Evolutionary conservation across 2,113 vertebrate species (phyloP).

Genomic region (Donacobius atricapilla): DNA sequence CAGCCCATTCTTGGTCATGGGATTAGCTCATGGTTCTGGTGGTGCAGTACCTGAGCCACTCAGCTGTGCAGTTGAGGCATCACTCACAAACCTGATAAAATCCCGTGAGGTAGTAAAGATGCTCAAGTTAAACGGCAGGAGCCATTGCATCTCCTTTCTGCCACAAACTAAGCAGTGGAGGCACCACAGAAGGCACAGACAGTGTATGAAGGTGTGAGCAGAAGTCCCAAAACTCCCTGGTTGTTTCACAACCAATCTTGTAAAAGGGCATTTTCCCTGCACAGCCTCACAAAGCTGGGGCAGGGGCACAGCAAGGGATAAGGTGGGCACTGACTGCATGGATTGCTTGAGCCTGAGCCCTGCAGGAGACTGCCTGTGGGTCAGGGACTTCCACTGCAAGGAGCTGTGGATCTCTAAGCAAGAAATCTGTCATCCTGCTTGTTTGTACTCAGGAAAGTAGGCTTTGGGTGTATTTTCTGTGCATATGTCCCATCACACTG

Average conservation of each 20-base stretch:
- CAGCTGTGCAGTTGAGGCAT: neutral
- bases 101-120: neutral
- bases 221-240: neutral
- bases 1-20: fast-evolving
- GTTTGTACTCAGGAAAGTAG: neutral
- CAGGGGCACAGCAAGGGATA: neutral
- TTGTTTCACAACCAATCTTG: neutral
- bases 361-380: neutral
- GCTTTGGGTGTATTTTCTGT: neutral
- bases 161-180: neutral
- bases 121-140: neutral
- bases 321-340: neutral
- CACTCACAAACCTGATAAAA: neutral
- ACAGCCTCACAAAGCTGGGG: neutral
- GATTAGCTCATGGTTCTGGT: neutral
- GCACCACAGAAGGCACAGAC: neutral
- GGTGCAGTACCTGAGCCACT: neutral
- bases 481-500: neutral
- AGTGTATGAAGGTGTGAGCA: neutral
- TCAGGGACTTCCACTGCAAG: neutral
- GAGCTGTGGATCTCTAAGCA: neutral
- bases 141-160: neutral
- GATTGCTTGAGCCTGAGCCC: neutral
- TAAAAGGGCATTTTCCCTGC: neutral
- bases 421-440: neutral